Evolutionary conservation across 1,140 invertebrate genomes (phyloP).

Genomic region (Bombus balteatus): DNA sequence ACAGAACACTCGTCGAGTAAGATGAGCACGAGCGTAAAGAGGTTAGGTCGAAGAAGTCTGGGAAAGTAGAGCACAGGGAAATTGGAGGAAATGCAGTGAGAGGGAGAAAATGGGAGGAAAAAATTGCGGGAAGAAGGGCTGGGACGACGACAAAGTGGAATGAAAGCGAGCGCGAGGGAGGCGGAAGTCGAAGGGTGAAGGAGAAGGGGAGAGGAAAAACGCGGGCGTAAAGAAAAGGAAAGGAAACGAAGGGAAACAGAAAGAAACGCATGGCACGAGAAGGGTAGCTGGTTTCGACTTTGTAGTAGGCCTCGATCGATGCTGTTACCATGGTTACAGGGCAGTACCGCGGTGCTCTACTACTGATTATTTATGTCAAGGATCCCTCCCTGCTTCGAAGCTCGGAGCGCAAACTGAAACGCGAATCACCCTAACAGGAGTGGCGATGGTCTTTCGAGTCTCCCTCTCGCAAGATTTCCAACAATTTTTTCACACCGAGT

Average conservation of each 20-base stretch:
- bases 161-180: neutral
- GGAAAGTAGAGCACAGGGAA: constrained; percentile 30
- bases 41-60: constrained; percentile 8
- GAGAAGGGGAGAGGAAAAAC: neutral
- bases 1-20: neutral
- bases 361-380: constrained; percentile 83
- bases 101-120: neutral
- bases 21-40: neutral
- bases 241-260: constrained; percentile 24
- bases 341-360: constrained; percentile 76
- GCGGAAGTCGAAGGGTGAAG: neutral
- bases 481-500: neutral
- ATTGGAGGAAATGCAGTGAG: constrained; percentile 1
- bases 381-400: constrained; percentile 75
- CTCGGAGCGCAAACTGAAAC: constrained; percentile 76
- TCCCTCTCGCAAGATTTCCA: neutral
- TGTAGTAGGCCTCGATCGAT: constrained; percentile 77
- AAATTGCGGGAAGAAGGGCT: neutral
- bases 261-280: constrained; percentile 44
- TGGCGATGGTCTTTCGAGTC: neutral
- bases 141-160: constrained; percentile 14
- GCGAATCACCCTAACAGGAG: constrained; percentile 35
- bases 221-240: constrained; percentile 7
- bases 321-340: constrained; percentile 77
- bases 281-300: constrained; percentile 63